phyloP scores from a whole-genome alignment of 2,888 invertebrate genomes.

The Harmothoe impar region DNA sequence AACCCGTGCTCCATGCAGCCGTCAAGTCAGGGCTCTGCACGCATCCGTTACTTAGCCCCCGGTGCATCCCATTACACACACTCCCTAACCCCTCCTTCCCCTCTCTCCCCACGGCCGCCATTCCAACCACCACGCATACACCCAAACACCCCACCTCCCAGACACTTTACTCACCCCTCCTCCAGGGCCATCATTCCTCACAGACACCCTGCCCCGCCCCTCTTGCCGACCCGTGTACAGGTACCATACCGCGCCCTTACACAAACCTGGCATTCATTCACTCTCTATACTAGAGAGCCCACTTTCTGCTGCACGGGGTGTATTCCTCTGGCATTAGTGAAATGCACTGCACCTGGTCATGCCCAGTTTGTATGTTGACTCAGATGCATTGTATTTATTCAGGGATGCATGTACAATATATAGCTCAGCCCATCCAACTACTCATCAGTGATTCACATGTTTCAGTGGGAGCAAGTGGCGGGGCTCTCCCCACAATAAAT shows the following conservation, averaged over 20 bases:
- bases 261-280: conserved; percentile 2
- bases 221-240: neutral
- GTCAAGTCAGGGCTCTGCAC: neutral
- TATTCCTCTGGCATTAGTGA: neutral
- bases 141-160: neutral
- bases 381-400: neutral
- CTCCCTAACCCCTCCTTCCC: neutral
- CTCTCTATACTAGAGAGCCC: neutral
- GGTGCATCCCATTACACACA: conserved; percentile 12
- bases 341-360: neutral
- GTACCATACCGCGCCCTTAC: neutral
- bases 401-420: too few species aligned
- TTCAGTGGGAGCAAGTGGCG: too few species aligned
- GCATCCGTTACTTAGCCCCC: conserved; percentile 3
- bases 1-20: neutral
- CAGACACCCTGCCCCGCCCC: neutral
- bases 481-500: too few species aligned
- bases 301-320: neutral
- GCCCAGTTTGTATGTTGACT: neutral
- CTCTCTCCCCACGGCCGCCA: neutral
- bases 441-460: too few species aligned
- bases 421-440: too few species aligned
- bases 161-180: neutral
- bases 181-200: neutral
- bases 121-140: neutral